Base-by-base conservation (phyloP, 2,888 invertebrate genomes). In the Pseudoips prasinana region DNA sequence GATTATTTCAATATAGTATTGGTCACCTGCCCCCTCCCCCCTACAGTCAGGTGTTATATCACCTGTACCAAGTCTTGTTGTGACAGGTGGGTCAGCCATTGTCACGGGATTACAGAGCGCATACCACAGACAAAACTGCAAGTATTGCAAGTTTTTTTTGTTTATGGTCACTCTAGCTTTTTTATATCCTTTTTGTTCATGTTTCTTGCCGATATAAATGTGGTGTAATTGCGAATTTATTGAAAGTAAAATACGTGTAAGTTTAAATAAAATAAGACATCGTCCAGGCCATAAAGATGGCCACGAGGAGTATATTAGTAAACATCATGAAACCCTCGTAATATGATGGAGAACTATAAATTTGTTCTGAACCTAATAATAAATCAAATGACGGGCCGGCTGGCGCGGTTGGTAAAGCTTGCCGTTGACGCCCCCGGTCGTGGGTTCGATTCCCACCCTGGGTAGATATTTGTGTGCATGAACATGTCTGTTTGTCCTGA, bases 41-140 rank as follows among this genome's bases (percentile, higher is more conserved):
- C 37, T 35, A 17, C 39, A 23, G 69, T 80, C 82, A 85, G 84
- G 81, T 84, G 82, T 52, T 38, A 11, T 31, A 40, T 56, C 85
- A 85, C 84, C 85, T 84, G 85, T 83, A 68, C 33, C 52, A 59
- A 58, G 58, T 72, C 80, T 75, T 77, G 83, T 82, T 81, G 74
- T 84, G 83, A 82, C 84, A 84, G 83, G 80, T 84, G 84, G 56
- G 50, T 44, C 49, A 44, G 43, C 49, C 61, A 65, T 68, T 73
- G 72, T 78, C 73, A 71, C 63, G 51, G 65, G 71, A 71, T 71
- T 67, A 72, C 63, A 61, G 55, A 45, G 43, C 35, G 45, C 46
- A 51, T 49, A 44, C 51, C 50, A 46, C 46, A 39, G 43, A 40
- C 32, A 27, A 34, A 55, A 54, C 40, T 33, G 35, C 28, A 8